Evolutionary conservation across 2,888 invertebrate species (phyloP), one percentile per base, ranked within the genome.

Genomic region (Serripes groenlandicus): DNA sequence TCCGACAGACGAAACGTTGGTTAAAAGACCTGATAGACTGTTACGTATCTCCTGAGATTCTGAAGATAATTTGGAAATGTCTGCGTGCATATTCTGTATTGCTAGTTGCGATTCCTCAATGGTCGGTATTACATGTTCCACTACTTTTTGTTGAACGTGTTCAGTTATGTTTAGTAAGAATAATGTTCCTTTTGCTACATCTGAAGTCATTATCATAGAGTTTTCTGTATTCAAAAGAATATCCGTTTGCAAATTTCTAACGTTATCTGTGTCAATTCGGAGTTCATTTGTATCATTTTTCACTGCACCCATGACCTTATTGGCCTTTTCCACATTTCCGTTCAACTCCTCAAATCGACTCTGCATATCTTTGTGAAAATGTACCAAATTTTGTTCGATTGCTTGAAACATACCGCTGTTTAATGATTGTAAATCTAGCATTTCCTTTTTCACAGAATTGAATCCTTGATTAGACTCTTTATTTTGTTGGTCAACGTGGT

Each of bases 391-490:
- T 81, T 88, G 86, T 74, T 90, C 91, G 49, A 92, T 86, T 28
- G 89, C 89, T 64, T 90, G 87, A 62, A 91, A 90, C 83, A 90
- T 86, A 23, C 84, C 87, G 5, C 75, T 83, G 62, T 90, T 90
- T 23, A 79, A 56, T n/a, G 87, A 81, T 35, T 87, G 85, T 49
- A 90, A 77, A 32, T 88, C 86, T 7, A 79, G 80, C 21, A 92
- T 76, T 74, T 91, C 90, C 52, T 89, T 77, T 52, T 89, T 88
- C 0, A 91, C 60, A 9, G 79, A 74, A 4, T 75, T 78, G 18
- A 91, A 66, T 7, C 86, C 83, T 30, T 81, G 81, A 54, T 88
- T 84, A 26, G 88, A 58, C 23, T 80, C 85, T 73, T 86, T 82
- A 28, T 80, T 78, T 37, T 87, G 86, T 18, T 85, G 75, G n/a